Base-by-base conservation (phyloP, 2,797 vertebrate species). In the Streptopelia turtur region DNA sequence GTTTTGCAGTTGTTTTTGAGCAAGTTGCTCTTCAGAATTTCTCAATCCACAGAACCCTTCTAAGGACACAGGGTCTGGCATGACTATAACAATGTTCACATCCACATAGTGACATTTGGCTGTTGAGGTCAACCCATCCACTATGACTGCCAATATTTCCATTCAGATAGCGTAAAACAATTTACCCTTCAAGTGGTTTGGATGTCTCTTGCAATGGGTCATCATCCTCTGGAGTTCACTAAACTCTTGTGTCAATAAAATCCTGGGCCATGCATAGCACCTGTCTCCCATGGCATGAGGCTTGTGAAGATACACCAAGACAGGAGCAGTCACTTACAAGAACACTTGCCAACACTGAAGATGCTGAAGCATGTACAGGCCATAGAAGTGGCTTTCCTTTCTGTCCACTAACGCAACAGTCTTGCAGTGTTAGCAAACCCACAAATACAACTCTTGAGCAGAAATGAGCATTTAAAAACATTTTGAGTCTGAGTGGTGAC, bases 81-180 rank as follows among this genome's bases (percentile, higher is more conserved):
- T 43, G 35, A 43, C 22, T 8, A 24, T 56, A 57, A 35, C 13
- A 70, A 8, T 49, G 23, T 74, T 65, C 45, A n/a, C n/a, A 43
- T 12, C 21, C 41, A 28, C 13, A 27, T 1, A 25, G 41, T 7
- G 5, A 47, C 0, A 0, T 70, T 63, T 49, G 33, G 13, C 57
- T 86, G 23, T 28, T 70, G 33, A 5, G 17, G 5, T 64, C 41
- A 63, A 16, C 18, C 28, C 4, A 5, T 21, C 25, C 50, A 9
- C 23, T 30, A 1, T 43, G 41, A 49, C 4, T 1, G 1, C 8
- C 17, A 53, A 6, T 2, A 39, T 1, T 4, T 56, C 18, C 13
- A 61, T 83, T 25, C 22, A 68, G 57, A 35, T 21, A 83, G 28
- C 0, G 1, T 66, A 3, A 22, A 41, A 39, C 18, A 35, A 35